Percentiles rank a stretch among this genome's conserved stretches.
phyloP scores from a whole-genome alignment of 2,113 vertebrate species.

The Romanogobio albipinnatus region DNA sequence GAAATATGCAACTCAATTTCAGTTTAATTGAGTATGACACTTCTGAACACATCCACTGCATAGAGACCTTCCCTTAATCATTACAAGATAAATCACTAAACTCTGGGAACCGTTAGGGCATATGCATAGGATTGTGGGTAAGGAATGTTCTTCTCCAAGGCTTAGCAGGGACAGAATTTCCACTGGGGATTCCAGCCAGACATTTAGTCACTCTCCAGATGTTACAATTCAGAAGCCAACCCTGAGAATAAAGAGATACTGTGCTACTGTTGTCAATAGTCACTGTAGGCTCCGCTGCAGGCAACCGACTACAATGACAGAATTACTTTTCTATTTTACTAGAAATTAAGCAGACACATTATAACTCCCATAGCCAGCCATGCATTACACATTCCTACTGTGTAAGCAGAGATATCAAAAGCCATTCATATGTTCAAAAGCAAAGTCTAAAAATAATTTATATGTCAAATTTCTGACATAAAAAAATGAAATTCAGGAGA shows the following conservation, averaged over 20 bases:
- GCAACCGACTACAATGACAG: neutral
- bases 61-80: neutral
- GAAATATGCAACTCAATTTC: neutral
- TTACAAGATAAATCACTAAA: constrained; percentile 20
- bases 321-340: constrained; percentile 17
- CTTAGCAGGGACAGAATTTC: constrained; percentile 43
- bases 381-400: too few relatives aligned
- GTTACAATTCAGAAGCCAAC: constrained; percentile 14
- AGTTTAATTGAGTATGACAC: neutral
- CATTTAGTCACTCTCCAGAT: constrained; percentile 38
- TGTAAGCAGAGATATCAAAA: constrained; percentile 14
- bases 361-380: neutral
- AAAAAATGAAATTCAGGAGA: constrained; percentile 3
- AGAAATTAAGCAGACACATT: neutral
- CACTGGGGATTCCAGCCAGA: constrained; percentile 50
- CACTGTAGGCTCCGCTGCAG: neutral
- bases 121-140: constrained; percentile 47
- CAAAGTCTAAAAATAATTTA: neutral
- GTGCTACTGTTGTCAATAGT: neutral
- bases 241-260: constrained; percentile 19
- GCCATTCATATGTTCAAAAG: neutral
- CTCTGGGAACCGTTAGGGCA: constrained; percentile 26
- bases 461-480: neutral
- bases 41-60: neutral
- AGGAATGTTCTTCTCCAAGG: constrained; percentile 48